A percentile compares a stretch with the other conserved stretches of the same genome.
Conservation (phyloP, 2,113 vertebrate genomes). For the Steatornis caripensis region DNA sequence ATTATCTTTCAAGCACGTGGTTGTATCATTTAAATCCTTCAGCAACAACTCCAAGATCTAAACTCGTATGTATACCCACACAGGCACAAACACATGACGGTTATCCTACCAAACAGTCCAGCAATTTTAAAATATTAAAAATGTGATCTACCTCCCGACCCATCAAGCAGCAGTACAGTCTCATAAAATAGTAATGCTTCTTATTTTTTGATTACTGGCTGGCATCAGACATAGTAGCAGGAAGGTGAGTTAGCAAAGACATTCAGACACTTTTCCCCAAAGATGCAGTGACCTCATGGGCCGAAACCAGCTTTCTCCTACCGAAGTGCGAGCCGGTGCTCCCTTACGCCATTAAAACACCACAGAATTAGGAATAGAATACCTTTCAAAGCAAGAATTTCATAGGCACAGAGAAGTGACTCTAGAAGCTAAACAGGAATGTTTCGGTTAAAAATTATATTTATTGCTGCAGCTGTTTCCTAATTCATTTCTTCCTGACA, state of each 20-base stretch:
- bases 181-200: slow-evolving; percentile 49
- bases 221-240: slow-evolving; percentile 11
- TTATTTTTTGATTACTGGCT: slow-evolving; percentile 18
- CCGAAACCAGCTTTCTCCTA: not conserved
- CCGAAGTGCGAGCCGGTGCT: not conserved
- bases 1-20: not conserved
- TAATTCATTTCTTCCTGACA: not conserved
- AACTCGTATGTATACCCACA: not conserved
- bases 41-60: not conserved
- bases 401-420: not conserved
- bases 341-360: not conserved
- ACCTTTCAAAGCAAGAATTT: not conserved
- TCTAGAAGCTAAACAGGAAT: not conserved
- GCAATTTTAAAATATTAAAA: slow-evolving; percentile 33
- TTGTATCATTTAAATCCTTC: not conserved
- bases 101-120: not conserved
- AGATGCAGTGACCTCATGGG: slow-evolving; percentile 8
- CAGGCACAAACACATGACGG: not conserved
- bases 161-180: slow-evolving; percentile 1
- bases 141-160: not conserved
- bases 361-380: not conserved
- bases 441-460: not conserved
- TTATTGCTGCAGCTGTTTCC: slow-evolving; percentile 10
- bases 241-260: slow-evolving; percentile 24
- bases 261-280: not conserved